Conservation (phyloP, 2,888 invertebrate genomes). For the Esperia sulphurella region DNA sequence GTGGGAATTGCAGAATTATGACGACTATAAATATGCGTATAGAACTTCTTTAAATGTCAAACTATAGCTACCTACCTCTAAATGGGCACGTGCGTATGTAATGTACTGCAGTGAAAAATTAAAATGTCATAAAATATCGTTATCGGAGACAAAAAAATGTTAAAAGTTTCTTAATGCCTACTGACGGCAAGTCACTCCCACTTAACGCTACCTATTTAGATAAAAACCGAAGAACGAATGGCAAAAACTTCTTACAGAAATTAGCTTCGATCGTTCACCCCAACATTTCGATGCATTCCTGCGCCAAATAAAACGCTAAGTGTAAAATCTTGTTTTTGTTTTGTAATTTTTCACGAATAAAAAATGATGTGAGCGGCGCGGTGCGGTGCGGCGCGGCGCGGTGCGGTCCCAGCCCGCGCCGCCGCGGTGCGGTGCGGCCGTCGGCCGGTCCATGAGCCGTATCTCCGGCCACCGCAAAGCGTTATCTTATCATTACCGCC, state of each 20-base stretch:
- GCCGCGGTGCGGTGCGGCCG: slow-evolving; percentile 2
- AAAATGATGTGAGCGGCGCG: slow-evolving; percentile 20
- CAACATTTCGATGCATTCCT: slow-evolving; percentile 3
- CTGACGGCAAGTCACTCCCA: too few relatives aligned
- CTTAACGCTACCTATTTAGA: too few relatives aligned
- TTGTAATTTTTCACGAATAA: slow-evolving; percentile 44
- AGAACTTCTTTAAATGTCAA: too few relatives aligned
- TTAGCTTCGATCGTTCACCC: slow-evolving; percentile 29
- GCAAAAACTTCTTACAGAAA: slow-evolving; percentile 13
- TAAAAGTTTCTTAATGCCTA: too few relatives aligned
- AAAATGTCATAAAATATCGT: too few relatives aligned
- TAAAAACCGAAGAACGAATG: neutral
- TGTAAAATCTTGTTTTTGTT: slow-evolving; percentile 51
- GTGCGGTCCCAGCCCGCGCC: slow-evolving; percentile 45
- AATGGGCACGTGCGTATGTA: too few relatives aligned
- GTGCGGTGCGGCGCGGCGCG: neutral
- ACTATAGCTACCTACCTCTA: too few relatives aligned
- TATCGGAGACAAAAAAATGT: too few relatives aligned
- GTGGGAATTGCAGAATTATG: neutral
- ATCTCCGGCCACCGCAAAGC: slow-evolving; percentile 58
- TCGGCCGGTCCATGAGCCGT: slow-evolving; percentile 36
- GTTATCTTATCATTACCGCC: slow-evolving; percentile 71
- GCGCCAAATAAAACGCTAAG: slow-evolving; percentile 37
- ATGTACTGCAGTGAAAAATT: too few relatives aligned
- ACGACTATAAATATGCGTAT: too few relatives aligned